These are phyloP conservation scores for Dipus sagitta DNA, from an alignment of 2,797 vertebrate species.

Conservation along the genomic window DNA sequence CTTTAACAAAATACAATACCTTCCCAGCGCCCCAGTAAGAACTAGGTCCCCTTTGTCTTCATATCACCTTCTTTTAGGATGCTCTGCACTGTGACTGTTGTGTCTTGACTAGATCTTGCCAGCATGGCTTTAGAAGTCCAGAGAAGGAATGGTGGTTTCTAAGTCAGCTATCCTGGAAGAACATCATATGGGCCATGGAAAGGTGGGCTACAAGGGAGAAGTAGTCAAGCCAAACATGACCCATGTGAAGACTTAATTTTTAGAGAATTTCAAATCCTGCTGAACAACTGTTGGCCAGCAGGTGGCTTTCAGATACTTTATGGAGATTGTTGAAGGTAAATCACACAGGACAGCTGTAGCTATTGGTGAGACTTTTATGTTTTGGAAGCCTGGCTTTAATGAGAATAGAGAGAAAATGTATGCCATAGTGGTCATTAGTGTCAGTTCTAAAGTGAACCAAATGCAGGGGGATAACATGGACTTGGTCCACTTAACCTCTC, in stretches of 20 bases:
- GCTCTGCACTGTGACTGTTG: background rate
- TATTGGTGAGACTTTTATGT: background rate
- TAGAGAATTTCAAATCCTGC: background rate
- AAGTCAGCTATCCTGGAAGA: background rate
- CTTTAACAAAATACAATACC: no score
- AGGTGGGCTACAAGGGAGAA: background rate
- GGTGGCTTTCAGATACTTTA: background rate
- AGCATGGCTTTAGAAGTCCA: background rate
- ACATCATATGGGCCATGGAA: accelerated
- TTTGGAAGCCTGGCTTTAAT: slow-evolving; percentile 17
- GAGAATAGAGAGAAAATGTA: background rate
- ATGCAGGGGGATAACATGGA: background rate
- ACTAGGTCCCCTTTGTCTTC: background rate
- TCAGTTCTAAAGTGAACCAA: background rate
- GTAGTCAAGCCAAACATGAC: background rate
- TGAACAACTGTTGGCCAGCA: background rate
- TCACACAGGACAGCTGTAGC: background rate
- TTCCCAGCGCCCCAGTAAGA: background rate
- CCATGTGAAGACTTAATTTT: background rate
- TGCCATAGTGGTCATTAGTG: background rate
- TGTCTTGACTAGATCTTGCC: background rate
- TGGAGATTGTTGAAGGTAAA: background rate
- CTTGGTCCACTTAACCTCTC: background rate
- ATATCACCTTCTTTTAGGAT: background rate
- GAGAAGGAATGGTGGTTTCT: slow-evolving; percentile 26